These are phyloP conservation scores for Osmerus mordax DNA, from an alignment of 2,113 vertebrate genomes.

Conservation along the genomic window DNA sequence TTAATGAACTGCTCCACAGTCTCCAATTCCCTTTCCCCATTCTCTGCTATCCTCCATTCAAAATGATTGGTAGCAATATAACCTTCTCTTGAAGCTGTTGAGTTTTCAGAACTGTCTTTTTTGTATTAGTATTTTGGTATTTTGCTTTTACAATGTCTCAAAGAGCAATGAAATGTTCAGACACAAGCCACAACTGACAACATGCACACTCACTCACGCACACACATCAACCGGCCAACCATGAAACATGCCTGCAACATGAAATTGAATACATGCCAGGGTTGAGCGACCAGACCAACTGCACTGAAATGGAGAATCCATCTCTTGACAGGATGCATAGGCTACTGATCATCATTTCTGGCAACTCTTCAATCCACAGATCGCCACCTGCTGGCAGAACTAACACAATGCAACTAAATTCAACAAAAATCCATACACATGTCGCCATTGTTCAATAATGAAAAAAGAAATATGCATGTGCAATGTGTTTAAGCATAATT, in stretches of 20 bases:
- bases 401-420: neutral
- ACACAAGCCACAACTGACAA: neutral
- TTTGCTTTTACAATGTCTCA: too few relatives aligned
- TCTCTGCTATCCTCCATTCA: conserved; percentile 1
- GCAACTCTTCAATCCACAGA: conserved; percentile 7
- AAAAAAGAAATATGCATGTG: neutral
- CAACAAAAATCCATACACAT: neutral
- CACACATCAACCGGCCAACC: neutral
- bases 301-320: conserved; percentile 2
- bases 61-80: conserved; percentile 20
- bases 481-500: neutral
- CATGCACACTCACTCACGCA: conserved; percentile 18
- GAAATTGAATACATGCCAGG: conserved; percentile 22
- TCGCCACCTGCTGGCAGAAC: conserved; percentile 33
- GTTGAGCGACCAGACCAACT: conserved; percentile 1
- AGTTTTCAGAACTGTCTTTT: neutral
- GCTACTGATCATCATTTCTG: conserved; percentile 7
- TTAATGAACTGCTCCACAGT: conserved; percentile 48
- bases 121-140: neutral
- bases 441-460: conserved; percentile 4
- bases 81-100: neutral
- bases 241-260: neutral
- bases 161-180: too few relatives aligned
- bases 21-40: conserved; percentile 35
- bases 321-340: conserved; percentile 7